Percentiles rank a stretch among this genome's conserved stretches.
Evolutionary conservation across 2,888 invertebrate species (phyloP).

Genomic region (Aphrophora alni): DNA sequence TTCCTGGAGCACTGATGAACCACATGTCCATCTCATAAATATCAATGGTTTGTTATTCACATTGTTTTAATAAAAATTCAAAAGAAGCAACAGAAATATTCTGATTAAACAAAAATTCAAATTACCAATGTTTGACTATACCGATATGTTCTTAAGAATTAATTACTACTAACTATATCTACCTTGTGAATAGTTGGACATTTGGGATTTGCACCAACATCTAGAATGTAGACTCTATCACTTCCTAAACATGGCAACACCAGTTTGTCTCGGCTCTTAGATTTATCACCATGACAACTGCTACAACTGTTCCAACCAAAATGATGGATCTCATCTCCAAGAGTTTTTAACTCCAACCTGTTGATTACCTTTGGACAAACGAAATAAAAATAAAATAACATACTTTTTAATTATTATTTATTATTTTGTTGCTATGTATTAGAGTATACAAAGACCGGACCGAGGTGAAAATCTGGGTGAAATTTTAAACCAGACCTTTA

Average conservation of each 20-base stretch:
- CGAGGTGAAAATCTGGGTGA: too few relatives aligned
- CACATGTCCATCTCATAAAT: too few relatives aligned
- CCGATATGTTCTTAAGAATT: too few relatives aligned
- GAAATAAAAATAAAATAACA: not conserved
- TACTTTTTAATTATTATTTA: constrained; percentile 6
- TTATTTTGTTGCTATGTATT: not conserved
- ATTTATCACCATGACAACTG: constrained; percentile 74
- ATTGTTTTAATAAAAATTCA: too few relatives aligned
- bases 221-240: constrained; percentile 83
- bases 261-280: constrained; percentile 73
- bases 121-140: too few relatives aligned
- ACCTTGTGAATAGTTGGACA: constrained; percentile 79
- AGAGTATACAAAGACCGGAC: not conserved
- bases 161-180: too few relatives aligned
- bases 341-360: constrained; percentile 76
- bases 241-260: constrained; percentile 84
- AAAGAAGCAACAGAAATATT: too few relatives aligned
- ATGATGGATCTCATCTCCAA: constrained; percentile 92
- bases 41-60: too few relatives aligned
- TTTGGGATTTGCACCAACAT: constrained; percentile 74
- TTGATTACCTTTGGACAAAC: constrained; percentile 81
- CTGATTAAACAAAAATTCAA: too few relatives aligned
- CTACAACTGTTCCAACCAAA: constrained; percentile 98
- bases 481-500: too few relatives aligned
- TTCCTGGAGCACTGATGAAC: too few relatives aligned